Conservation (phyloP, 2,888 invertebrate genomes). For the Agrochola litura region DNA sequence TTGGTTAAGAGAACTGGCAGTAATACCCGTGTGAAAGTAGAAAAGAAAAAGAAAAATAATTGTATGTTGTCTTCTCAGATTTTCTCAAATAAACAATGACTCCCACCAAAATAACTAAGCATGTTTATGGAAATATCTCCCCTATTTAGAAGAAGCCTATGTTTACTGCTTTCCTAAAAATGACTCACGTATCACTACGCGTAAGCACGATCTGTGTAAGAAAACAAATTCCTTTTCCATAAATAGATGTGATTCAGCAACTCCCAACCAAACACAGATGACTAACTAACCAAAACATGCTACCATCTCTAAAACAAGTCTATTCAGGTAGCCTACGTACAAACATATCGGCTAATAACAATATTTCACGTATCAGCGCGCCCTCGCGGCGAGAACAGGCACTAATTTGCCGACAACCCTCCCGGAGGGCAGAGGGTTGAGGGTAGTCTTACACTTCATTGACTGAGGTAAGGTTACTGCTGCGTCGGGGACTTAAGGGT, state of each 20-base stretch:
- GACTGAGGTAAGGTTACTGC: constrained; percentile 60
- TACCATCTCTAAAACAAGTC: constrained; percentile 11
- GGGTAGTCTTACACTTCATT: constrained; percentile 66
- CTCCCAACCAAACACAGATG: constrained; percentile 18
- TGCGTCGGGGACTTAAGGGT: constrained; percentile 50
- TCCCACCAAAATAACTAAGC: not conserved
- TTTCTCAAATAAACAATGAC: not conserved
- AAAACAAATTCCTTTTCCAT: constrained; percentile 17
- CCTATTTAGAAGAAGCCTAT: not conserved
- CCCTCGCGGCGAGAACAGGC: constrained; percentile 50
- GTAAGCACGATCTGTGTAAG: not conserved
- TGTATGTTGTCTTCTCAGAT: not conserved
- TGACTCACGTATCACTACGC: not conserved
- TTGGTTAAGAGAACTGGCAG: not conserved
- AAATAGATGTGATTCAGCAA: constrained; percentile 16
- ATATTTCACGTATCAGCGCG: constrained; percentile 62
- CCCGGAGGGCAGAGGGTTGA: constrained; percentile 58
- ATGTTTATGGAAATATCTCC: not conserved
- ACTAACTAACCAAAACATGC: constrained; percentile 14
- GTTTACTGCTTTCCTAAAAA: constrained; percentile 2
- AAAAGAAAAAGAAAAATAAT: not conserved
- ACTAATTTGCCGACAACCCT: constrained; percentile 68
- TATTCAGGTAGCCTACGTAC: constrained; percentile 42
- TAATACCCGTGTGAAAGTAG: not conserved
- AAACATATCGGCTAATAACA: constrained; percentile 62